phyloP scores from a whole-genome alignment of 2,113 vertebrate genomes.

The Odontophorus gujanensis region DNA sequence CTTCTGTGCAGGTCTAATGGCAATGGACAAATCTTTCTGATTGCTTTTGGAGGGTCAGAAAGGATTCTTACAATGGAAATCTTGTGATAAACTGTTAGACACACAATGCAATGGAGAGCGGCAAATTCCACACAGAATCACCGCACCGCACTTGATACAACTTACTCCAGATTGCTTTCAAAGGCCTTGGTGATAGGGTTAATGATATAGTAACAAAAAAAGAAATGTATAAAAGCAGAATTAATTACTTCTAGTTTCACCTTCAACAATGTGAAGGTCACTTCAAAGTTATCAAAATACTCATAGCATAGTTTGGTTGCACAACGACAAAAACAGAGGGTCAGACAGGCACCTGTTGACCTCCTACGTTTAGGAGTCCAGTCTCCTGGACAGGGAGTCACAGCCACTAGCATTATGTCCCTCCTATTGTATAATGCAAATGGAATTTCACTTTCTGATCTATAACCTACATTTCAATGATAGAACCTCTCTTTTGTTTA shows the following conservation, averaged over 20 bases:
- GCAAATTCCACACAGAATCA: background rate
- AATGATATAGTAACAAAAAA: background rate
- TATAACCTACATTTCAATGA: background rate
- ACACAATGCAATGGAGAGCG: background rate
- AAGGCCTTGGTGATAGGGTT: background rate
- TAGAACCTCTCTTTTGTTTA: constrained; percentile 10
- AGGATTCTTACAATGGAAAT: background rate
- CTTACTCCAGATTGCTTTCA: background rate
- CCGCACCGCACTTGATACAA: background rate
- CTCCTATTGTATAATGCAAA: background rate
- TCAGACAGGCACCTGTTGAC: background rate
- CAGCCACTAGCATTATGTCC: background rate
- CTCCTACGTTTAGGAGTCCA: background rate
- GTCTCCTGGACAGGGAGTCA: background rate
- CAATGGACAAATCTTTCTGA: constrained; percentile 37
- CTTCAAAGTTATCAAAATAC: background rate
- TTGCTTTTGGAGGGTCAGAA: constrained; percentile 21
- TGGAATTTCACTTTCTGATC: background rate
- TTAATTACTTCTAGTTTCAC: background rate
- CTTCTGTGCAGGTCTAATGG: constrained; percentile 19
- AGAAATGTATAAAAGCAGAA: background rate
- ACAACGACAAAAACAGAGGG: background rate
- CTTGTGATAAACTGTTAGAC: background rate
- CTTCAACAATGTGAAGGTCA: background rate
- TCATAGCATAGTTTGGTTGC: background rate